Evolutionary conservation across 2,797 vertebrate genomes (phyloP).

Genomic region (Hoplostethus mediterraneus): DNA sequence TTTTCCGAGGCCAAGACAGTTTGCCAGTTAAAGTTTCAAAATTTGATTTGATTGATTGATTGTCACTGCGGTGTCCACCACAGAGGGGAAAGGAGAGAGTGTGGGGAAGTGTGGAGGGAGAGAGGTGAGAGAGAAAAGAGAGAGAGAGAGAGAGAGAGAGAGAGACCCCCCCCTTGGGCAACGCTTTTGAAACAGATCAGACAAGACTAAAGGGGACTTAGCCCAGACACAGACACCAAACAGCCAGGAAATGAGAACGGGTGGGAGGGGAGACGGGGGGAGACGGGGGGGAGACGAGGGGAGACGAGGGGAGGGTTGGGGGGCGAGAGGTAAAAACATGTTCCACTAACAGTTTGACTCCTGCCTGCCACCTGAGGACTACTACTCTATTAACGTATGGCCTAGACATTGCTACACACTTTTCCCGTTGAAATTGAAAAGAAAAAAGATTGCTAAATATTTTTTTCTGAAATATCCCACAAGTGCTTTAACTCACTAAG

Average conservation of each 20-base stretch:
- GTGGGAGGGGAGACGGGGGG: conserved; percentile 30
- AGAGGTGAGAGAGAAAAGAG: too few relatives aligned
- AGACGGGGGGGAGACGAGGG: not conserved
- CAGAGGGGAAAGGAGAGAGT: conserved; percentile 17
- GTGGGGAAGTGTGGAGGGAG: conserved; percentile 37
- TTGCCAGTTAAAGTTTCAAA: too few relatives aligned
- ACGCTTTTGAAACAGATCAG: conserved; percentile 79
- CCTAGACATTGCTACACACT: not conserved
- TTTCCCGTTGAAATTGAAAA: not conserved
- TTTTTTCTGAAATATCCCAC: conserved; percentile 53
- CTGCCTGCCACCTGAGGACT: conserved; percentile 11
- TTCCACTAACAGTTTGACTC: conserved; percentile 54
- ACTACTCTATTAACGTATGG: not conserved
- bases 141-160: conserved; percentile 13
- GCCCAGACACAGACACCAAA: conserved; percentile 64
- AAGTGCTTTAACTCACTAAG: conserved; percentile 72
- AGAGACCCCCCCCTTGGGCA: conserved; percentile 47
- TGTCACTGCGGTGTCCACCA: conserved; percentile 44
- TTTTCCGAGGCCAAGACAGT: too few relatives aligned
- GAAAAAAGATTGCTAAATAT: not conserved
- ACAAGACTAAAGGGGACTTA: conserved; percentile 73
- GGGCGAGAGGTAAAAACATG: conserved; percentile 44
- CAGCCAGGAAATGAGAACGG: conserved; percentile 79
- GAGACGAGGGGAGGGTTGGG: conserved; percentile 13
- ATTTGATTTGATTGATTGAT: too few relatives aligned